phyloP scores from a whole-genome alignment of 2,113 vertebrate species.

The Etia nguti region DNA sequence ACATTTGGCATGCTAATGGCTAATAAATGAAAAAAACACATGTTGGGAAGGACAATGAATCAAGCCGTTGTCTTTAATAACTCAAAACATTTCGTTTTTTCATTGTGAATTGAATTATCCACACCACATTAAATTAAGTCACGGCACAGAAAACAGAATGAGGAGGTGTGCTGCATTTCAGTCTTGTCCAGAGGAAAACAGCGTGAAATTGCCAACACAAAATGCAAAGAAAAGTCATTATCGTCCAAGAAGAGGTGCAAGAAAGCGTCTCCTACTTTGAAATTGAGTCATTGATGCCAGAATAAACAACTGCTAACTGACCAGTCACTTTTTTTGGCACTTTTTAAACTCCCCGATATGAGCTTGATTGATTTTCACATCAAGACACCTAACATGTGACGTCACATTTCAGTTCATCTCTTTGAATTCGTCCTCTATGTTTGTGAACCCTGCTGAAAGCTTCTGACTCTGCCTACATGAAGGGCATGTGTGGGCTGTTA shows the following conservation, averaged over 20 bases:
- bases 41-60: not conserved
- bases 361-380: not conserved
- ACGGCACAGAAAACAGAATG: not conserved
- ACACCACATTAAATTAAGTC: not conserved
- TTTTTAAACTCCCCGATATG: not conserved
- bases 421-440: not conserved
- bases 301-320: not conserved
- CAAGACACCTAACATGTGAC: not conserved
- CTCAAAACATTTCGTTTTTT: not conserved
- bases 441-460: not conserved
- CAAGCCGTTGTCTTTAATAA: not conserved
- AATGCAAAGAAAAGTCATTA: not conserved
- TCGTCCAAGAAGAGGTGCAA: not conserved
- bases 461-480: not conserved
- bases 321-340: not conserved
- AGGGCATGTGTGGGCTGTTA: not conserved
- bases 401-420: not conserved
- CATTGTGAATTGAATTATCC: not conserved
- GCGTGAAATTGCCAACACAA: not conserved
- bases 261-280: not conserved
- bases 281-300: not conserved
- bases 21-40: not conserved
- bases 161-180: not conserved
- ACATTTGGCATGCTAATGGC: not conserved
- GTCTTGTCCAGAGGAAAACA: not conserved